Percentiles rank a stretch among this genome's conserved stretches.
phyloP scores from a whole-genome alignment of 1,140 invertebrate genomes.

The Drosophila saltans region DNA sequence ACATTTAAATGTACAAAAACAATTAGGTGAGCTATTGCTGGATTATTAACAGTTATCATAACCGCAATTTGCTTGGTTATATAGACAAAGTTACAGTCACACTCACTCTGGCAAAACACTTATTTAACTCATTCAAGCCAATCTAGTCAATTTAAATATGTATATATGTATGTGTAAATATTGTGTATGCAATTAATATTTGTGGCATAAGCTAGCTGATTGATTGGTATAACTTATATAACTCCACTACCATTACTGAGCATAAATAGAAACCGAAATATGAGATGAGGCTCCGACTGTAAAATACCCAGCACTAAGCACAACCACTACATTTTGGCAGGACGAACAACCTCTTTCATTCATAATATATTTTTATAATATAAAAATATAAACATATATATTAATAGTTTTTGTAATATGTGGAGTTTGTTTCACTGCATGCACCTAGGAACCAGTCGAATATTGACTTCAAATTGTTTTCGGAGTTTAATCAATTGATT shows the following conservation, averaged over 20 bases:
- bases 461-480: too few species aligned
- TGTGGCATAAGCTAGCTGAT: conserved; percentile 65
- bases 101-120: conserved; percentile 46
- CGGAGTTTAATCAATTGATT: too few species aligned
- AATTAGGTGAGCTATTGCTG: conserved; percentile 58
- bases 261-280: conserved; percentile 16
- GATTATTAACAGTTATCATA: conserved; percentile 73
- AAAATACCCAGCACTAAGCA: conserved; percentile 10
- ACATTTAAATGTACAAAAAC: conserved; percentile 43
- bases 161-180: conserved; percentile 1
- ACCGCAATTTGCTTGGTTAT: conserved; percentile 59
- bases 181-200: conserved; percentile 74
- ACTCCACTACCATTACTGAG: conserved; percentile 55
- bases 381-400: too few species aligned
- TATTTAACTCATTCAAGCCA: conserved; percentile 62
- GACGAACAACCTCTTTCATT: too few species aligned
- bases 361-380: background rate
- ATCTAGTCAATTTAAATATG: conserved; percentile 29
- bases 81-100: conserved; percentile 36
- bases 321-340: too few species aligned
- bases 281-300: background rate
- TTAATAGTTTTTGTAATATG: too few species aligned
- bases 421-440: too few species aligned
- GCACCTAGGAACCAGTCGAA: too few species aligned
- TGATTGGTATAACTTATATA: conserved; percentile 78